Base-by-base conservation (phyloP, 23 tunicate genomes). In the Ascidia mentula region DNA sequence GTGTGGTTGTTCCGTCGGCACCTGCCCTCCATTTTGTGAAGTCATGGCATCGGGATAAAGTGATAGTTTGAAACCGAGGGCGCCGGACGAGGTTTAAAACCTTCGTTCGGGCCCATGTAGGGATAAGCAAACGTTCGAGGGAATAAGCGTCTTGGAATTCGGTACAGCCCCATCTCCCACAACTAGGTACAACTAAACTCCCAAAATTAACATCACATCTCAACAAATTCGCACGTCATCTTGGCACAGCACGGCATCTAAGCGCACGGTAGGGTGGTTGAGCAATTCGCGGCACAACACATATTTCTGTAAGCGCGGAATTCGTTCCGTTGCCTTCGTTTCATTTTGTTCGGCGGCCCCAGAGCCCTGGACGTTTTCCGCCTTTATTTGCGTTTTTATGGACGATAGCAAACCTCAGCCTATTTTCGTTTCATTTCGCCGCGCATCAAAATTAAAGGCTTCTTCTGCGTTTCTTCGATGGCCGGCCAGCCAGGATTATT, bases 161-260 rank as follows among this genome's bases (percentile, higher is more conserved):
- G 65, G 65, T 53, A 53, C 65, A 53, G 65, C 65, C 65, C 22
- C 22, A 53, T 53, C n/a, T n/a, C n/a, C 13, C 65, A 53, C 65
- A 26, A 3, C 65, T 53, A 26, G 24, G 24, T 3, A 53, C 65
- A 6, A 53, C 65, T 28, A 9, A 3, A n/a, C 65, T 28, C 13
- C 24, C 53, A 42, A 42, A 42, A 42, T 42, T 9, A 42, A 12
- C 53, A 53, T 28, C 65, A 53, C 65, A 26, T 20, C 65, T 53
- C 13, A 20, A 26, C 65, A 9, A 53, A 53, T 5, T 53, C 24
- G 28, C 7, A 53, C 65, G 65, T 53, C 65, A 53, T 53, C 65
- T 53, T 53, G 65, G 65, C 65, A 53, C 13, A 42, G 15, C 12
- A 15, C 53, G 53, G 24, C 65, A 53, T 53, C 65, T 20, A 53